Conservation (phyloP, 2,797 vertebrate genomes). For the Limnodromus scolopaceus region DNA sequence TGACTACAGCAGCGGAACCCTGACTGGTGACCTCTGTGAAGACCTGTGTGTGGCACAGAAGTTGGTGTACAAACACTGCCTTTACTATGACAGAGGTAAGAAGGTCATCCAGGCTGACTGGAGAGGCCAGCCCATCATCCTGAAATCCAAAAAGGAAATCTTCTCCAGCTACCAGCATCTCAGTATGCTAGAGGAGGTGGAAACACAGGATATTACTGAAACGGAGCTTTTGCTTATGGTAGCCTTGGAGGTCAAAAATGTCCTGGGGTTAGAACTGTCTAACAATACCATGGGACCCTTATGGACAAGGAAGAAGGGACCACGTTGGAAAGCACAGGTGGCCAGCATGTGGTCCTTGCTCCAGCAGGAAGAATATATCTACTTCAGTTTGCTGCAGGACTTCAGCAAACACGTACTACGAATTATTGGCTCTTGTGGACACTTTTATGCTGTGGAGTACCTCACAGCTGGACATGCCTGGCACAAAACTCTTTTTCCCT, state of each 20-base stretch:
- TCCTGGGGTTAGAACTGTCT: constrained; percentile 85
- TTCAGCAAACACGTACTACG: constrained; percentile 88
- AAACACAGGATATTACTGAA: constrained; percentile 80
- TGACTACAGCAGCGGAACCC: constrained; percentile 85
- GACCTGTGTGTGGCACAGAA: constrained; percentile 88
- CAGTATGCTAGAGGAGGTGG: constrained; percentile 82
- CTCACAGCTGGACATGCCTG: constrained; percentile 90
- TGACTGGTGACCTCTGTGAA: constrained; percentile 91
- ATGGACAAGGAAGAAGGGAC: constrained; percentile 80
- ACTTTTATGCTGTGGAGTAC: constrained; percentile 95
- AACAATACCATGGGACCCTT: constrained; percentile 79
- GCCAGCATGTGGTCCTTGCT: constrained; percentile 93
- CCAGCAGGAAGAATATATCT: constrained; percentile 95
- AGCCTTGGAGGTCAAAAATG: constrained; percentile 89
- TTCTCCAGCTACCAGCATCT: constrained; percentile 90
- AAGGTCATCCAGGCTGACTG: constrained; percentile 94
- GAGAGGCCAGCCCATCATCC: constrained; percentile 86
- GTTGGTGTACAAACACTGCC: constrained; percentile 89
- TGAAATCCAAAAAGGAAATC: constrained; percentile 93
- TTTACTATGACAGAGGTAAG: constrained; percentile 93
- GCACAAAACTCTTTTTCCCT: constrained; percentile 90
- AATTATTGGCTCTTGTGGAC: constrained; percentile 93
- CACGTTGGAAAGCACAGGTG: constrained; percentile 85
- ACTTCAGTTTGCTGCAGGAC: constrained; percentile 91
- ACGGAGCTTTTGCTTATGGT: constrained; percentile 89